phyloP scores from a whole-genome alignment of 2,797 vertebrate species.

The Phyllotis vaccarum region DNA sequence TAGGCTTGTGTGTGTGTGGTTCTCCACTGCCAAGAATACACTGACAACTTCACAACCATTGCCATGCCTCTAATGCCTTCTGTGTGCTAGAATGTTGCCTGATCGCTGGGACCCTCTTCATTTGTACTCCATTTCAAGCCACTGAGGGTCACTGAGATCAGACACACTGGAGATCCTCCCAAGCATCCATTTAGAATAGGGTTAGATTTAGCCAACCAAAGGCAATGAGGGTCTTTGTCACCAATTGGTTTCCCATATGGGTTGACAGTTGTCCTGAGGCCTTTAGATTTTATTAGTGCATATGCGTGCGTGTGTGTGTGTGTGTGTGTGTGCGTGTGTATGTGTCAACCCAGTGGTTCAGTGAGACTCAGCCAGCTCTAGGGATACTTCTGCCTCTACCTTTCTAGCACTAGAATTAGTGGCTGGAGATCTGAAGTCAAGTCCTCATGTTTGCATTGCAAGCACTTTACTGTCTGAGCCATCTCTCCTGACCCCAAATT shows the following conservation, averaged over 20 bases:
- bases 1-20: background rate
- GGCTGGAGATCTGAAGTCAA: background rate
- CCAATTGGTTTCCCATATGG: background rate
- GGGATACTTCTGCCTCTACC: background rate
- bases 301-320: background rate
- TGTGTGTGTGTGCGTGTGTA: background rate
- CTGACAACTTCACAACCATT: background rate
- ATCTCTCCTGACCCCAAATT: background rate
- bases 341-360: background rate
- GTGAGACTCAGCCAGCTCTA: background rate
- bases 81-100: background rate
- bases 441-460: background rate
- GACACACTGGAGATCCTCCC: background rate
- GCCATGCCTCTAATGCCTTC: fast-evolving
- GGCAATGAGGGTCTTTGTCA: background rate
- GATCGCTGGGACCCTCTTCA: background rate
- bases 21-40: background rate
- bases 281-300: background rate
- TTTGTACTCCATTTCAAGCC: background rate
- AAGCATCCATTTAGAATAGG: background rate
- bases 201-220: background rate
- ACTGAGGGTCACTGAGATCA: too few relatives aligned
- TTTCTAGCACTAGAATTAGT: background rate
- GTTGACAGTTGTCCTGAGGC: background rate
- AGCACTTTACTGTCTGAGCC: background rate